Conservation (phyloP, 2,113 vertebrate species). For the Cyanistes caeruleus region DNA sequence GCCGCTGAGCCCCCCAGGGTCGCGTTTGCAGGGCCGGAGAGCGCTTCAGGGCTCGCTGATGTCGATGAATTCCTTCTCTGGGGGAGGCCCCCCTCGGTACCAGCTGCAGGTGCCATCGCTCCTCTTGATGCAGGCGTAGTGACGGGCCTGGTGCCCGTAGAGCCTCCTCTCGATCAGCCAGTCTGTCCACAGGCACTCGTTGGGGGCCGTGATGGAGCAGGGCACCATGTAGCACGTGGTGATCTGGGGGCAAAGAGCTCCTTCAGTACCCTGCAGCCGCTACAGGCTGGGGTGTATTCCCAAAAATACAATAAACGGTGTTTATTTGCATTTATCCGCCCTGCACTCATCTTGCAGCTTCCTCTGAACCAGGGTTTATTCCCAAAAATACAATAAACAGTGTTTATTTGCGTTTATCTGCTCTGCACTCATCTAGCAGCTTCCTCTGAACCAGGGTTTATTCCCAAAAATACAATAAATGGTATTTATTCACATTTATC, state of each 20-base stretch:
- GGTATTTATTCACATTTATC: neutral
- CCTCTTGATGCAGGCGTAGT: constrained; percentile 87
- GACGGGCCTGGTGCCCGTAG: constrained; percentile 84
- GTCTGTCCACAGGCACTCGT: constrained; percentile 92
- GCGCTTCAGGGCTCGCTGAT: constrained; percentile 82
- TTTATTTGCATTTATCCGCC: rapidly evolving
- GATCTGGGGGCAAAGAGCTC: constrained; percentile 76
- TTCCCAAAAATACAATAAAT: neutral
- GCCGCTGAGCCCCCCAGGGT: neutral
- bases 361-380: neutral
- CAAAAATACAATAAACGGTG: rapidly evolving
- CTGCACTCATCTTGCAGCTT: neutral
- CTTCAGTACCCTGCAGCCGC: neutral
- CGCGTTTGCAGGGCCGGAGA: neutral
- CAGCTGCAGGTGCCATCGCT: constrained; percentile 87
- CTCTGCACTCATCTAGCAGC: too few species aligned
- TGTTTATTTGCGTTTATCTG: neutral
- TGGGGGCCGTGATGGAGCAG: constrained; percentile 78
- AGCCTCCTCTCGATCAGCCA: constrained; percentile 85
- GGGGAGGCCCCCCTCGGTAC: constrained; percentile 81
- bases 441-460: rapidly evolving
- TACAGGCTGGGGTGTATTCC: too few species aligned
- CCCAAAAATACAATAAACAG: neutral
- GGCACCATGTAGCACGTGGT: constrained; percentile 84
- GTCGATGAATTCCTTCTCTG: constrained; percentile 86